phyloP scores from a whole-genome alignment of 2,113 vertebrate genomes.

The Thunnus maccoyii region DNA sequence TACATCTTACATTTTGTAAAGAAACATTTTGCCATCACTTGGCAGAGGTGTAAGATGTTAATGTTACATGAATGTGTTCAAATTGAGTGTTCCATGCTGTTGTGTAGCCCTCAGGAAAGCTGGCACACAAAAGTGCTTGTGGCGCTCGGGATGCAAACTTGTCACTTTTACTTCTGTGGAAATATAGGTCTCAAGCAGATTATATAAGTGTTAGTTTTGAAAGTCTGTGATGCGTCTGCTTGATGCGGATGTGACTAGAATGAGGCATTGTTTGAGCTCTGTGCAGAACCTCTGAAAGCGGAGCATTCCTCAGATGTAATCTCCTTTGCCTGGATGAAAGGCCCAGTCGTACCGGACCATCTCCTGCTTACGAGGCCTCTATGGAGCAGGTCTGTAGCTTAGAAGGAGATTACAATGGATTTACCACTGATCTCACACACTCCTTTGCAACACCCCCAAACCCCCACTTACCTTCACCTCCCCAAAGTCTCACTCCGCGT shows the following conservation, averaged over 20 bases:
- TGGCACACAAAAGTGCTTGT: conserved; percentile 9
- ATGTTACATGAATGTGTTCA: neutral
- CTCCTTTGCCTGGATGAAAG: conserved; percentile 84
- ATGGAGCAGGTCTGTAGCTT: conserved; percentile 80
- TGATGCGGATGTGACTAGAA: conserved; percentile 72
- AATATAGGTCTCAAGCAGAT: conserved; percentile 57
- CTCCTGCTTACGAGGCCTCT: conserved; percentile 78
- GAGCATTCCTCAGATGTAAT: conserved; percentile 83
- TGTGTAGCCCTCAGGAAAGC: conserved; percentile 42
- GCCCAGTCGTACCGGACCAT: conserved; percentile 82
- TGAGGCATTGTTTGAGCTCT: conserved; percentile 60
- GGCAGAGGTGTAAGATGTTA: neutral
- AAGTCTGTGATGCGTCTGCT: conserved; percentile 59
- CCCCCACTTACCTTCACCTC: conserved; percentile 44
- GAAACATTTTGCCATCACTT: neutral
- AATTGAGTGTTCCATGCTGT: neutral
- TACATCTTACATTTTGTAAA: neutral
- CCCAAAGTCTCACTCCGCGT: conserved; percentile 56
- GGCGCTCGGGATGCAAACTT: conserved; percentile 32
- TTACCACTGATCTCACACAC: conserved; percentile 82
- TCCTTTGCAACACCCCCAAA: conserved; percentile 67
- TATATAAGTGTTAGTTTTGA: conserved; percentile 65
- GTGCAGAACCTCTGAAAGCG: conserved; percentile 68
- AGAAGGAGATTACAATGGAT: conserved; percentile 85
- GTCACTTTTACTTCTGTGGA: conserved; percentile 22